Evolutionary conservation across 1,140 invertebrate genomes (phyloP).

Genomic region (Pseudomyrmex flavicornis): DNA sequence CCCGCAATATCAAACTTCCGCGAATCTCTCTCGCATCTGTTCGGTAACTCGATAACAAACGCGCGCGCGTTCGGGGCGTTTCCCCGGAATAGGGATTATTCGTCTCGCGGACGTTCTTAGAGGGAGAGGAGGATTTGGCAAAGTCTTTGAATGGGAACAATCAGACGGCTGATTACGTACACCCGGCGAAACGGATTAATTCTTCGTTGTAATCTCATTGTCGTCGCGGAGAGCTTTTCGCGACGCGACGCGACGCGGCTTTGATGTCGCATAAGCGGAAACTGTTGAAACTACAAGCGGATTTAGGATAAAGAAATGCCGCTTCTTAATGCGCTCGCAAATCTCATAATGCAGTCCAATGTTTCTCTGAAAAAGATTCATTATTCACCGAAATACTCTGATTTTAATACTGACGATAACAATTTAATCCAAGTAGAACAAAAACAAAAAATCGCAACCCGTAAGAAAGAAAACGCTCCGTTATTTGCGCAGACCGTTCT

Average conservation of each 20-base stretch:
- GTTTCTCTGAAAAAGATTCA: neutral
- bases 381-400: no score
- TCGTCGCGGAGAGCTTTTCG: neutral
- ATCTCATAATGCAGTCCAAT: neutral
- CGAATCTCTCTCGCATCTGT: constrained; percentile 52
- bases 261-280: constrained; percentile 5
- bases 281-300: neutral
- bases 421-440: neutral
- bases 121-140: constrained; percentile 14
- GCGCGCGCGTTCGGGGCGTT: constrained; percentile 14
- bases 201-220: constrained; percentile 49
- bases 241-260: neutral
- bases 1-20: constrained; percentile 38
- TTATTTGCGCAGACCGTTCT: neutral
- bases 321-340: neutral
- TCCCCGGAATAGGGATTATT: constrained; percentile 28
- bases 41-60: constrained; percentile 50
- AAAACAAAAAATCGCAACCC: neutral
- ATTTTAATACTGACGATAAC: neutral
- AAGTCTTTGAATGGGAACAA: constrained; percentile 61
- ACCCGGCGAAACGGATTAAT: constrained; percentile 55
- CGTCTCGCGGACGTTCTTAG: constrained; percentile 8
- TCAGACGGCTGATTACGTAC: constrained; percentile 64
- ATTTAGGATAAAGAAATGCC: neutral
- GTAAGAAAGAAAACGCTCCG: neutral